These are phyloP conservation scores for Sternotherus odoratus DNA, from an alignment of 2,797 vertebrate species.

Conservation along the genomic window DNA sequence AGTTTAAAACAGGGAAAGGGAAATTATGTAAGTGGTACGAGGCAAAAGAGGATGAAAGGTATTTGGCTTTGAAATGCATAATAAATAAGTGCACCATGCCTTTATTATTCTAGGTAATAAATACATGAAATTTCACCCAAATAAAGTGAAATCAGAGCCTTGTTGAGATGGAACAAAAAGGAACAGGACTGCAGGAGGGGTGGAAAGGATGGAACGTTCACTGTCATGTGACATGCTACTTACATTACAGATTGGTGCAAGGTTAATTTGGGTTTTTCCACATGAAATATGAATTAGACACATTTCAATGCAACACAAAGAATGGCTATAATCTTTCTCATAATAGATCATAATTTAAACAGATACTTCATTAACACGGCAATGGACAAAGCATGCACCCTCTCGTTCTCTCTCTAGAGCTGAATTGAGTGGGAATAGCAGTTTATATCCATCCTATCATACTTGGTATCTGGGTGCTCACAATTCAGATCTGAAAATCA, in stretches of 20 bases:
- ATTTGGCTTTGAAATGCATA: neutral
- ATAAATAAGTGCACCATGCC: neutral
- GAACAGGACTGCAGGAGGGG: neutral
- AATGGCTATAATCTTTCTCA: neutral
- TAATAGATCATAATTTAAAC: neutral
- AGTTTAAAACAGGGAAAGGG: neutral
- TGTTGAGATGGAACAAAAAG: neutral
- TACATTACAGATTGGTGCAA: neutral
- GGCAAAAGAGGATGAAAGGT: neutral
- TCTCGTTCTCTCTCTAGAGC: neutral
- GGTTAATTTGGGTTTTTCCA: neutral
- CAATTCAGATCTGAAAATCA: neutral
- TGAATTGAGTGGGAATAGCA: neutral
- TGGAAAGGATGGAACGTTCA: neutral
- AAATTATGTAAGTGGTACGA: neutral
- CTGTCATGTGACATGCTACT: neutral
- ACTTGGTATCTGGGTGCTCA: neutral
- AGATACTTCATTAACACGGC: neutral
- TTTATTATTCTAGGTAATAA: neutral
- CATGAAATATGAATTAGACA: neutral
- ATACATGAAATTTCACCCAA: too few species aligned
- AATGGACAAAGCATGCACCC: neutral
- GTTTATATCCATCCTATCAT: neutral
- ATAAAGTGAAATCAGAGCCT: neutral
- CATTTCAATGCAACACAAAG: neutral